Conservation (phyloP, 2,113 vertebrate species). For the Tauraco erythrolophus region DNA sequence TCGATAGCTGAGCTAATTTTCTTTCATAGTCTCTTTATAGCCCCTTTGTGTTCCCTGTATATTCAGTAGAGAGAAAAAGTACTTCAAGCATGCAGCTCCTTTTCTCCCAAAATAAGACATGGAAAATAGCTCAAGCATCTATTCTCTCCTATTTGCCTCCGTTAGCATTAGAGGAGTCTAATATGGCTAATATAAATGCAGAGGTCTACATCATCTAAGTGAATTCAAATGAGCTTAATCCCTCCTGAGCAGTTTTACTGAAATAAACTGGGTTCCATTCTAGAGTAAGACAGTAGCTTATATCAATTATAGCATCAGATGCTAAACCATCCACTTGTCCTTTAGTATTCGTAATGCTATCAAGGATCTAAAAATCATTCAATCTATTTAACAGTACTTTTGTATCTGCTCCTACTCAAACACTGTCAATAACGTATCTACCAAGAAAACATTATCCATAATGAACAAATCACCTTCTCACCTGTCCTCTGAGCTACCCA, state of each 20-base stretch:
- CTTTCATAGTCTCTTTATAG: not conserved
- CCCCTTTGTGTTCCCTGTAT: not conserved
- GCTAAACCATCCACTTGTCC: not conserved
- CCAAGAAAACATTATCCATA: not conserved
- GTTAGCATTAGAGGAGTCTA: not conserved
- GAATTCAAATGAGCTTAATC: not conserved
- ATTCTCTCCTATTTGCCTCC: not conserved
- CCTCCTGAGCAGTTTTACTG: not conserved
- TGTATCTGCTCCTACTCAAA: not conserved
- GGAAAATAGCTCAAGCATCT: not conserved
- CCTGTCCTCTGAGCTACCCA: not conserved
- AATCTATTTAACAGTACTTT: not conserved
- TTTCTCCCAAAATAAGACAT: not conserved
- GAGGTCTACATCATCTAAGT: not conserved
- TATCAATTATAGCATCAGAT: not conserved
- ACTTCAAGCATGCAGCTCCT: not conserved
- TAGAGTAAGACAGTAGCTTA: not conserved
- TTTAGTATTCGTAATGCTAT: not conserved
- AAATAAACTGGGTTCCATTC: not conserved
- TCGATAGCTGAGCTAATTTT: not conserved
- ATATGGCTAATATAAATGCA: not conserved
- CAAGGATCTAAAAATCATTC: not conserved
- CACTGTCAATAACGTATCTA: not conserved
- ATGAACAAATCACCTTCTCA: not conserved
- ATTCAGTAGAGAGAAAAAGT: not conserved